Conservation (phyloP, 1,140 invertebrate species). For the Drosophila ironensis region DNA sequence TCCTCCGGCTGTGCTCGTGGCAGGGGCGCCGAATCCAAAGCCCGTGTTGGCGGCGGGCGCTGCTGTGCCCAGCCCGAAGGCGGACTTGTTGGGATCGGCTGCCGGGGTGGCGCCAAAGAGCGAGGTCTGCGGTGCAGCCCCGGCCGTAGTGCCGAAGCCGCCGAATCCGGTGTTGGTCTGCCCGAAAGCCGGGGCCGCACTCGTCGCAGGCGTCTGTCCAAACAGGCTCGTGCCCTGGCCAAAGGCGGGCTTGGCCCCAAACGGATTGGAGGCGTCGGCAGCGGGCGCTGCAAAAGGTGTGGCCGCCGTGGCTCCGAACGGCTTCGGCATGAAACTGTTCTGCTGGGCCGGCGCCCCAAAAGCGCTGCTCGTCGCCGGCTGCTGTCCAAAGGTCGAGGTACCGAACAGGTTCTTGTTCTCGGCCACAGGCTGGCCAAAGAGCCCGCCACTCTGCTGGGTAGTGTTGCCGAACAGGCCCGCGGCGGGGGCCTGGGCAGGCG, state of each 20-base stretch:
- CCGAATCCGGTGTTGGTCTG: constrained; percentile 82
- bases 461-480: constrained; percentile 81
- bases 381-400: constrained; percentile 79
- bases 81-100: constrained; percentile 83
- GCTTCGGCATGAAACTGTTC: constrained; percentile 70
- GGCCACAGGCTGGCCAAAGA: constrained; percentile 81
- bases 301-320: constrained; percentile 84
- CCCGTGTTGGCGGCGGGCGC: constrained; percentile 74
- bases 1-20: constrained; percentile 72
- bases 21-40: constrained; percentile 82
- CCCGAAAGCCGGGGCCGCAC: constrained; percentile 80
- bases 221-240: constrained; percentile 74
- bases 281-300: constrained; percentile 84
- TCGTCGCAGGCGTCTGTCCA: constrained; percentile 62
- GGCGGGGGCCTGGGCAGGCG: constrained; percentile 61
- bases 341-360: constrained; percentile 81
- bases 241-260: constrained; percentile 81
- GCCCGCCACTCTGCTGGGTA: constrained; percentile 61
- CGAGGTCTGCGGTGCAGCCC: constrained; percentile 72
- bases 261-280: constrained; percentile 82
- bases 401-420: constrained; percentile 75
- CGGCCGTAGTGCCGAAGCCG: constrained; percentile 69
- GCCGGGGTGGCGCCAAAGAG: constrained; percentile 81
- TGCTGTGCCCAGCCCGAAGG: constrained; percentile 82
- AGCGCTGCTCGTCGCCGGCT: constrained; percentile 61